phyloP scores from a whole-genome alignment of 2,113 vertebrate species.

The Nesogale talazaci region DNA sequence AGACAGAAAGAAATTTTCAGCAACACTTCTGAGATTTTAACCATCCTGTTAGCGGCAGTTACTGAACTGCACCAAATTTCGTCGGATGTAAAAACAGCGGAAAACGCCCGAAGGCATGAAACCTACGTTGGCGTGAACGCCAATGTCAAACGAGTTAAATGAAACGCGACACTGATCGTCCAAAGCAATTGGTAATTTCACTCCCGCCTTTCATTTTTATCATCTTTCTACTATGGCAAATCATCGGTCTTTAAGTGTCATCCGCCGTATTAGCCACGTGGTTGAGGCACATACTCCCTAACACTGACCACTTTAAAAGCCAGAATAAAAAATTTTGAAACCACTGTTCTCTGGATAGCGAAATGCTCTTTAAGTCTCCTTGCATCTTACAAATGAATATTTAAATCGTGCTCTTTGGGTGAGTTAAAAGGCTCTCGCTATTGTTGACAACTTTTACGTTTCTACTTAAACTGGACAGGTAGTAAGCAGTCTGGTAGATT shows the following conservation, averaged over 20 bases:
- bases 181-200: background rate
- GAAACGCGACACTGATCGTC: no score
- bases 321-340: background rate
- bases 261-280: background rate
- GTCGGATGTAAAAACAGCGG: background rate
- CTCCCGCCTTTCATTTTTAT: background rate
- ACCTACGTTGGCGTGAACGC: background rate
- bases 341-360: background rate
- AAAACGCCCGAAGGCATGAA: background rate
- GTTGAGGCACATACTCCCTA: background rate
- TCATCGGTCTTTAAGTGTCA: background rate
- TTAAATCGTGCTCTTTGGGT: background rate
- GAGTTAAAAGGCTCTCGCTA: background rate
- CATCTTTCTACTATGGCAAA: background rate
- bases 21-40: background rate
- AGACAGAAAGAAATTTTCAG: no score
- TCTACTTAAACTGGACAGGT: background rate
- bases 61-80: background rate
- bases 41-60: background rate
- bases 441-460: background rate
- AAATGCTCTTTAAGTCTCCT: background rate
- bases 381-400: constrained; percentile 24
- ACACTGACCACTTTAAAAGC: background rate
- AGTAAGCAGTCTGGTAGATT: background rate
- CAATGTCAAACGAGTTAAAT: background rate